phyloP scores from a whole-genome alignment of 1,140 invertebrate genomes.

The Rhopalosiphum padi region DNA sequence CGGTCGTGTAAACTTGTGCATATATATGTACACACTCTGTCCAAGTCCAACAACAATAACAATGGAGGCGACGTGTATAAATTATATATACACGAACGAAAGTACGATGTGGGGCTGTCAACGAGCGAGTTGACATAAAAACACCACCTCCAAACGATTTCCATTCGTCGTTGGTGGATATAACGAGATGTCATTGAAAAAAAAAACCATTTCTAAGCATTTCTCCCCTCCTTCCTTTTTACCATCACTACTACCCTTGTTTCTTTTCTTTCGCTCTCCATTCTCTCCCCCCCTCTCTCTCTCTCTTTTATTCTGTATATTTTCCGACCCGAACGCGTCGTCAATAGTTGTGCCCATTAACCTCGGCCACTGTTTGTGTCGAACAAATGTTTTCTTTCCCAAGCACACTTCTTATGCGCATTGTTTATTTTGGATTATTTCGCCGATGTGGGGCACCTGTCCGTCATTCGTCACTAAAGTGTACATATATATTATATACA shows the following conservation, averaged over 20 bases:
- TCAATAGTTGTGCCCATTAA: conserved; percentile 47
- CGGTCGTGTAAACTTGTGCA: neutral
- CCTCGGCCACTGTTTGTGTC: conserved; percentile 39
- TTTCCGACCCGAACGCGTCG: conserved; percentile 10
- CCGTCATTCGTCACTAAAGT: conserved; percentile 53
- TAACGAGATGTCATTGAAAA: conserved; percentile 57
- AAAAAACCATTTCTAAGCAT: conserved; percentile 43
- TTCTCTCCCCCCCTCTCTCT: neutral
- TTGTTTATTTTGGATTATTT: conserved; percentile 57
- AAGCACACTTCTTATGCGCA: conserved; percentile 52
- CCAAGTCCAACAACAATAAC: conserved; percentile 39
- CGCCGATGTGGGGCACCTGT: conserved; percentile 50
- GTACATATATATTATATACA: neutral
- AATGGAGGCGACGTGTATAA: conserved; percentile 45
- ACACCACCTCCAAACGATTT: conserved; percentile 55
- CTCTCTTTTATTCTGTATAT: conserved; percentile 4
- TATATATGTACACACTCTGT: neutral
- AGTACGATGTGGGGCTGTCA: conserved; percentile 45
- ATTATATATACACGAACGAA: conserved; percentile 51
- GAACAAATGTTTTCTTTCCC: conserved; percentile 58
- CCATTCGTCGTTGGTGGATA: conserved; percentile 41
- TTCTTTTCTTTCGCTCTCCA: neutral
- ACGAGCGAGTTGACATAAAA: conserved; percentile 37
- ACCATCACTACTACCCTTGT: neutral
- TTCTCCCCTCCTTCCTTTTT: neutral